phyloP scores from a whole-genome alignment of 1,140 invertebrate genomes.

The Drepana arcuata region DNA sequence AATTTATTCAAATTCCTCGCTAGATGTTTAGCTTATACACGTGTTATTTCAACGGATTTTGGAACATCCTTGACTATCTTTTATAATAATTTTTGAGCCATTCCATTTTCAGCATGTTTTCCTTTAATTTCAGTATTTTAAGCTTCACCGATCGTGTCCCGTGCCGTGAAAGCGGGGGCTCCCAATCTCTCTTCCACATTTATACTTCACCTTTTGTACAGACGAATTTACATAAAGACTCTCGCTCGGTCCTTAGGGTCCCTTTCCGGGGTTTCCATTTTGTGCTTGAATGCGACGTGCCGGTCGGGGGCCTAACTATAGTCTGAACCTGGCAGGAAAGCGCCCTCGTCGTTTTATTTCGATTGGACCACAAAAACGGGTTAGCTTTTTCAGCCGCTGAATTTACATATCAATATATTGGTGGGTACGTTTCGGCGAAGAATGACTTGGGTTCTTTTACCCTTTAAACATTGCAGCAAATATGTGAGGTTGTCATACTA shows the following conservation, averaged over 20 bases:
- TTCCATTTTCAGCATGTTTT: constrained; percentile 20
- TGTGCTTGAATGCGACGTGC: constrained; percentile 39
- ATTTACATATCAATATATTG: constrained; percentile 21
- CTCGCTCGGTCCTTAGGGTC: constrained; percentile 40
- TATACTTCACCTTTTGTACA: constrained; percentile 54
- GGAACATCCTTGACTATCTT: background rate
- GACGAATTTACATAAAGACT: constrained; percentile 53
- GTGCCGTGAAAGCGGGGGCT: constrained; percentile 31
- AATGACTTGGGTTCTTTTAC: background rate
- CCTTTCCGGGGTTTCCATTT: constrained; percentile 53
- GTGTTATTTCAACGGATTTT: background rate
- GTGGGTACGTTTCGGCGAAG: constrained; percentile 3
- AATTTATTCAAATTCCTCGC: background rate
- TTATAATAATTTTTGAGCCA: background rate
- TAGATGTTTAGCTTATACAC: background rate
- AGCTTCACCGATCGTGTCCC: constrained; percentile 28
- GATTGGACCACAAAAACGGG: constrained; percentile 31
- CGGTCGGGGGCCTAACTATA: constrained; percentile 22
- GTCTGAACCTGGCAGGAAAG: constrained; percentile 35
- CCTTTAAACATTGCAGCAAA: background rate
- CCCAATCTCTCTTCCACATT: constrained; percentile 50
- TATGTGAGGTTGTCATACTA: background rate
- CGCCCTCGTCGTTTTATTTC: constrained; percentile 36
- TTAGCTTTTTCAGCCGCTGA: constrained; percentile 20
- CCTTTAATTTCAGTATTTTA: constrained; percentile 26